These are phyloP conservation scores for Phalangium opilio DNA, from an alignment of 2,888 invertebrate species.

Conservation along the genomic window DNA sequence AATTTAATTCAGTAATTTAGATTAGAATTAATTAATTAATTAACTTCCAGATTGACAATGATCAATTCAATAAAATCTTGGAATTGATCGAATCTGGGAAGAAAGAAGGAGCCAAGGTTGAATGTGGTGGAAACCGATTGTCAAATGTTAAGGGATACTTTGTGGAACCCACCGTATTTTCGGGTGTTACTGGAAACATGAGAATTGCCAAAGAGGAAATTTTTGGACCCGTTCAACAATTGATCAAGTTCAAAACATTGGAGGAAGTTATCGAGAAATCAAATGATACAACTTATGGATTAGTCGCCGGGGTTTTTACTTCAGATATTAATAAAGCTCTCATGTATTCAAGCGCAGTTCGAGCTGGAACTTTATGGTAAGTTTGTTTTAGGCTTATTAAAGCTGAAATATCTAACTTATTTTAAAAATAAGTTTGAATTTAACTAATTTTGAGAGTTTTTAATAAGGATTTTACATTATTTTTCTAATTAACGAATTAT, in stretches of 20 bases:
- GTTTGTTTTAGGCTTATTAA: too few species aligned
- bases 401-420: too few species aligned
- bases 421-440: too few species aligned
- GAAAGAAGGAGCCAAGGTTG: constrained; percentile 30
- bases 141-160: constrained; percentile 28
- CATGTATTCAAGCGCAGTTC: constrained; percentile 51
- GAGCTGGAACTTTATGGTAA: constrained; percentile 32
- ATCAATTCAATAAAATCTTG: constrained; percentile 29
- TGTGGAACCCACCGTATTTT: constrained; percentile 30
- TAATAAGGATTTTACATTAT: too few species aligned
- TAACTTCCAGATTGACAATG: constrained; percentile 26
- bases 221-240: constrained; percentile 34
- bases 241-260: constrained; percentile 32
- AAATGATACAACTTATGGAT: constrained; percentile 61
- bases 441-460: too few species aligned
- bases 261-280: constrained; percentile 65
- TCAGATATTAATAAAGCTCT: constrained; percentile 60
- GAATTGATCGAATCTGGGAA: constrained; percentile 29
- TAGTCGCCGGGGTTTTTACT: constrained; percentile 68
- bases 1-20: neutral
- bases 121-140: constrained; percentile 27
- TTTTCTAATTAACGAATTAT: too few species aligned
- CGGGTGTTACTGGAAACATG: constrained; percentile 30
- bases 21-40: neutral
- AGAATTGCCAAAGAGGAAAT: constrained; percentile 31